Evolutionary conservation across 2,888 invertebrate genomes (phyloP).

Genomic region (Panopea generosa): DNA sequence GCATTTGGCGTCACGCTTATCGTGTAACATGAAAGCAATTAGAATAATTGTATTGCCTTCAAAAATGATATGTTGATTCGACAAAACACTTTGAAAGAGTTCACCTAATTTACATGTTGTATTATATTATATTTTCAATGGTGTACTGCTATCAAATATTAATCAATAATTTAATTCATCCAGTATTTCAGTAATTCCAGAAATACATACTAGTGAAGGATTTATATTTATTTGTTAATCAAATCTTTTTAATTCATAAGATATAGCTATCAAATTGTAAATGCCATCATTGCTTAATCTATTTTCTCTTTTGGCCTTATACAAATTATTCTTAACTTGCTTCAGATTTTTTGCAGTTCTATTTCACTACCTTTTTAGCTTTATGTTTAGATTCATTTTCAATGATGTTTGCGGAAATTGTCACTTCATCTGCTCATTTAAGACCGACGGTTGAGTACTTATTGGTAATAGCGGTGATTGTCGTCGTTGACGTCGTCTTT

Average conservation of each 20-base stretch:
- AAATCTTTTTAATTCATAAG: constrained; percentile 9
- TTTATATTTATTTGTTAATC: constrained; percentile 20
- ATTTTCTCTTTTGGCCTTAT: neutral
- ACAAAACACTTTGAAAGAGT: constrained; percentile 10
- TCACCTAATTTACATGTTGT: constrained; percentile 22
- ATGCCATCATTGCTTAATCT: constrained; percentile 13
- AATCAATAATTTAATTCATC: constrained; percentile 19
- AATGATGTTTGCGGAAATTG: too few species aligned
- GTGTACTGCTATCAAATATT: neutral
- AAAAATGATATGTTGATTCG: constrained; percentile 24
- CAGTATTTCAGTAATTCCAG: constrained; percentile 5
- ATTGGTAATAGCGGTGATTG: too few species aligned
- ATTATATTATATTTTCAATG: constrained; percentile 13
- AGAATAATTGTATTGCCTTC: constrained; percentile 13
- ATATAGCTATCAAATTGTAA: constrained; percentile 8
- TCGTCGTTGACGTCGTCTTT: too few species aligned
- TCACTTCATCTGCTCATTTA: too few species aligned
- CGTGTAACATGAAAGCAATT: constrained; percentile 31
- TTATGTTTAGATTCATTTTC: too few species aligned
- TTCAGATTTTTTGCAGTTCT: constrained; percentile 1
- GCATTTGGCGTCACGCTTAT: constrained; percentile 21
- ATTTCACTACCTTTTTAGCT: too few species aligned
- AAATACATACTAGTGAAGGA: constrained; percentile 20
- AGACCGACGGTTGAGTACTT: too few species aligned
- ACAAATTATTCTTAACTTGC: constrained; percentile 9